Evolutionary conservation across 2,797 vertebrate genomes (phyloP), one percentile per base, ranked within the genome.

Genomic region (Ambastaia sidthimunki): DNA sequence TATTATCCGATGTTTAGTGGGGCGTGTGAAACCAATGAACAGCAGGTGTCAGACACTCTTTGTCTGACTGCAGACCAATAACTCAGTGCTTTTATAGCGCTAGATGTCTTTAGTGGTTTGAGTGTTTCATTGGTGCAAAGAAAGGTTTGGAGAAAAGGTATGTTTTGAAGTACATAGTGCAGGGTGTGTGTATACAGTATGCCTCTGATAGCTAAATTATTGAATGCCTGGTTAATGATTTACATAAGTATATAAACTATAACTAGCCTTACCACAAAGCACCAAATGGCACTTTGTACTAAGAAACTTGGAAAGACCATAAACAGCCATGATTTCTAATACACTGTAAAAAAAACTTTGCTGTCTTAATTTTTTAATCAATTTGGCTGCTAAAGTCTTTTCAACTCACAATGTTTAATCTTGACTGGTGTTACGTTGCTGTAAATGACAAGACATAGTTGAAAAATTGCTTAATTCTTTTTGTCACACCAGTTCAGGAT

Each of bases 181-280:
- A 37, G 9, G 68, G 65, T 62, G n/a, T 25, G 66, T n/a, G 76
- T n/a, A 54, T 74, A 62, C 25, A 16, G 21, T 44, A 31, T 23
- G 7, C 47, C 18, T 80, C 47, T 65, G 47, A 71, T 57, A 19
- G 28, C 57, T 76, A 71, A 18, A 78, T 62, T 81, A 72, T n/a
- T 23, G 41, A 85, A 83, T 80, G 60, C 65, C 79, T 83, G 60
- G 91, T 94, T 91, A 93, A 93, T 93, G 85, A 93, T 93, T 76
- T 90, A 91, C 85, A n/a, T 55, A 57, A 52, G 44, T 89, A 63
- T 80, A 82, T 82, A 87, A 83, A 86, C 87, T 78, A 71, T 48
- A 48, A 65, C 23, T 74, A 77, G 76, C 57, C 50, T 47, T 31
- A 71, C 60, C 28, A 21, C 55, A 71, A 11, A 10, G 37, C 11